phyloP scores from a whole-genome alignment of 2,888 invertebrate genomes.

The Habrosyne pyritoides region DNA sequence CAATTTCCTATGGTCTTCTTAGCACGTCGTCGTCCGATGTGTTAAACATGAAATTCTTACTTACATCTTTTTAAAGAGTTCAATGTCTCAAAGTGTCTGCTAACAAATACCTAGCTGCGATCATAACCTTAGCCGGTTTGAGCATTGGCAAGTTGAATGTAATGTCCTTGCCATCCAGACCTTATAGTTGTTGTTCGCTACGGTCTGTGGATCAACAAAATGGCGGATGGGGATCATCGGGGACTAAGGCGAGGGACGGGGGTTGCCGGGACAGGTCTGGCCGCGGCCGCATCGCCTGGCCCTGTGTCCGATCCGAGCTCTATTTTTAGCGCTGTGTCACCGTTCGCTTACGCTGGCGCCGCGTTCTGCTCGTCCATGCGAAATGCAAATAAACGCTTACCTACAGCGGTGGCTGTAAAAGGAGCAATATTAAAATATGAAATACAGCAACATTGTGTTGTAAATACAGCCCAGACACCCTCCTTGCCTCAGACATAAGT shows the following conservation, averaged over 20 bases:
- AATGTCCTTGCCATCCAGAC: conserved; percentile 61
- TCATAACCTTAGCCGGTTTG: conserved; percentile 28
- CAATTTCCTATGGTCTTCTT: conserved; percentile 41
- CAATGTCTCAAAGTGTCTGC: conserved; percentile 34
- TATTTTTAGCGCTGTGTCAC: conserved; percentile 83
- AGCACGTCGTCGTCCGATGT: conserved; percentile 14
- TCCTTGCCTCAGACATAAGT: neutral
- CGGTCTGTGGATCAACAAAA: conserved; percentile 69
- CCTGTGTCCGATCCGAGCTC: conserved; percentile 59
- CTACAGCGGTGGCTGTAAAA: conserved; percentile 32
- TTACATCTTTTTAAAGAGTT: conserved; percentile 29
- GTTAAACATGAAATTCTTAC: conserved; percentile 27
- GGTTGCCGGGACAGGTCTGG: conserved; percentile 57
- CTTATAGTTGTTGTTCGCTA: conserved; percentile 52
- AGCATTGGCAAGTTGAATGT: conserved; percentile 44
- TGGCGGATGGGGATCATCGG: conserved; percentile 65
- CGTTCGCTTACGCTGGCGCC: conserved; percentile 59
- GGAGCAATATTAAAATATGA: conserved; percentile 24
- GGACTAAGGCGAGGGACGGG: conserved; percentile 57
- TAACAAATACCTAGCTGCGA: conserved; percentile 29
- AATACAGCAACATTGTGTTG: conserved; percentile 14
- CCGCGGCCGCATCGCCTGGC: conserved; percentile 53
- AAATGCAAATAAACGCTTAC: conserved; percentile 28
- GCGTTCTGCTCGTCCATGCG: conserved; percentile 40
- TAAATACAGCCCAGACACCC: neutral